These are phyloP conservation scores for Zaprionus ornatus DNA, from an alignment of 1,140 invertebrate genomes.

Conservation along the genomic window DNA sequence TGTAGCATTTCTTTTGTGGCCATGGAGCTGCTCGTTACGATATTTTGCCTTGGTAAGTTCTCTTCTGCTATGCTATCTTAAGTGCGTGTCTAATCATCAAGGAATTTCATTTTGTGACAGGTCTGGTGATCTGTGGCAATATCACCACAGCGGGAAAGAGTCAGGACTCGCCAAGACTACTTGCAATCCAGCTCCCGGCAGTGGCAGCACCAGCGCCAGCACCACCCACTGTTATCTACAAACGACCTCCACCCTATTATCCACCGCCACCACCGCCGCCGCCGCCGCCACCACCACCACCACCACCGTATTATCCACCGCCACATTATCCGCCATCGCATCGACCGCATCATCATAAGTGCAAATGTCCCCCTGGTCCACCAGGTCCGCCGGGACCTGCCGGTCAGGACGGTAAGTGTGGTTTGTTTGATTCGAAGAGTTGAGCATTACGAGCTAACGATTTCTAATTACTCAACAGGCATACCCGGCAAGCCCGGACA, in stretches of 20 bases:
- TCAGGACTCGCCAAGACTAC: constrained; percentile 6
- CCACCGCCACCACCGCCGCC: constrained; percentile 18
- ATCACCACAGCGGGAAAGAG: neutral
- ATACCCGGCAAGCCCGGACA: constrained; percentile 13
- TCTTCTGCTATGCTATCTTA: neutral
- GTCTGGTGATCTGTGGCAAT: constrained; percentile 8
- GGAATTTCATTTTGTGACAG: neutral
- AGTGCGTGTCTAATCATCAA: neutral
- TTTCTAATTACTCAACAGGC: neutral
- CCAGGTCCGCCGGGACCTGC: constrained; percentile 31
- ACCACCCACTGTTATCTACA: constrained; percentile 31
- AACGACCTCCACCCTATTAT: constrained; percentile 12
- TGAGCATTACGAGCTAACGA: neutral
- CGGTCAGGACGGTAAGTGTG: constrained; percentile 4
- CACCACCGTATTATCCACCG: constrained; percentile 11
- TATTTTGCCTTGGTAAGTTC: constrained; percentile 22
- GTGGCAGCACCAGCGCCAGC: neutral
- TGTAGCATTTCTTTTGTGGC: constrained; percentile 21
- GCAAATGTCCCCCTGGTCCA: constrained; percentile 35
- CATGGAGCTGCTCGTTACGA: constrained; percentile 22
- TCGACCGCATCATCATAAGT: neutral
- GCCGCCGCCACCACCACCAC: constrained; percentile 13
- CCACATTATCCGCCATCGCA: constrained; percentile 5
- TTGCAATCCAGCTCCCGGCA: constrained; percentile 13
- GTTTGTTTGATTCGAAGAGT: neutral